These are phyloP conservation scores for Ernsta delagoae DNA, from an alignment of 2,888 invertebrate species.

Conservation along the genomic window DNA sequence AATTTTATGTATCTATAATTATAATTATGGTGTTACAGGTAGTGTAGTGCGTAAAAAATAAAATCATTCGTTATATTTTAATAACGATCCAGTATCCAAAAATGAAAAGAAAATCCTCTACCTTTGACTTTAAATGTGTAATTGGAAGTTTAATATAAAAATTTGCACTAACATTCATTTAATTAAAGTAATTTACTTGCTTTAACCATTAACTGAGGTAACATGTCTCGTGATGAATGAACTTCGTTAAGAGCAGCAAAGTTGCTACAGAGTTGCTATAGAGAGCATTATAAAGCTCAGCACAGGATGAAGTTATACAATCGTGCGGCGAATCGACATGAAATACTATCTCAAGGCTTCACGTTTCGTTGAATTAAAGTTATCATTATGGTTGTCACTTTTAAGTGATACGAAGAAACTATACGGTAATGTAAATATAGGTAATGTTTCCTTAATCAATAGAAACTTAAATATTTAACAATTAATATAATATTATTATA, in stretches of 20 bases:
- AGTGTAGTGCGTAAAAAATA: too few relatives aligned
- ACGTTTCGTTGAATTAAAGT: conserved; percentile 20
- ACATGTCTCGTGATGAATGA: conserved; percentile 26
- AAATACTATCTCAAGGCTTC: conserved; percentile 11
- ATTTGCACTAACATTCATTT: conserved; percentile 12
- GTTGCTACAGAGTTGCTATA: not conserved
- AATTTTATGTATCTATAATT: too few relatives aligned
- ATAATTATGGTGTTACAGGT: too few relatives aligned
- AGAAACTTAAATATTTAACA: too few relatives aligned
- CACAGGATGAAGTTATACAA: conserved; percentile 36
- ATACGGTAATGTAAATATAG: too few relatives aligned
- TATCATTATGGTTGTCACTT: conserved; percentile 29
- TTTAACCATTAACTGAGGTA: not conserved
- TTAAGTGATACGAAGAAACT: too few relatives aligned
- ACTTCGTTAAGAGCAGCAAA: conserved; percentile 25
- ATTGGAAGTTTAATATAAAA: conserved; percentile 21
- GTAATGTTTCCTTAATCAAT: too few relatives aligned
- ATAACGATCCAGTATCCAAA: too few relatives aligned
- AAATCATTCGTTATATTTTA: too few relatives aligned
- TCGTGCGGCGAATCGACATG: conserved; percentile 28
- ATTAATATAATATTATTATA: too few relatives aligned
- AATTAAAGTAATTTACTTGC: conserved; percentile 17
- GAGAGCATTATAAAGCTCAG: too few relatives aligned
- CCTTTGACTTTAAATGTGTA: conserved; percentile 8
- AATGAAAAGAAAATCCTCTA: not conserved